Percentiles rank a stretch among this genome's conserved stretches.
Conservation (phyloP, 2,113 vertebrate genomes). For the Pleuronectes platessa region DNA sequence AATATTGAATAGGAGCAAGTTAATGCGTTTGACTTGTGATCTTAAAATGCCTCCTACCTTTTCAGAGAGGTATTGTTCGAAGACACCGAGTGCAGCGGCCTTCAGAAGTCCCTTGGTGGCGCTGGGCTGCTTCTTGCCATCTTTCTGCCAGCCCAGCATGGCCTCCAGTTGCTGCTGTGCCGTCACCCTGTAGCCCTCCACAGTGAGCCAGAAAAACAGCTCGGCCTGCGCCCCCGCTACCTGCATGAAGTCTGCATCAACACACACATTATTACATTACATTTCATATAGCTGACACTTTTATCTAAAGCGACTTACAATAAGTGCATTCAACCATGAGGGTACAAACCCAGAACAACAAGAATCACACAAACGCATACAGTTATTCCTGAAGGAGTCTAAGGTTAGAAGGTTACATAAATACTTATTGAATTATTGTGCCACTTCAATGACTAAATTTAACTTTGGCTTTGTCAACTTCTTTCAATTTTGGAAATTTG, state of each 20-base stretch:
- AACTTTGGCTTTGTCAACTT: too few species aligned
- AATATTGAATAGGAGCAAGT: too few species aligned
- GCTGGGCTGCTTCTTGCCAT: slow-evolving; percentile 91
- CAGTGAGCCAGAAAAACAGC: slow-evolving; percentile 99
- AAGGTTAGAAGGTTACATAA: too few species aligned
- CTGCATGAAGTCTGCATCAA: slow-evolving; percentile 95
- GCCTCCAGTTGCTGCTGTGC: slow-evolving; percentile 97
- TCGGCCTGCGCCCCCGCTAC: slow-evolving; percentile 95
- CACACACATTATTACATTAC: not conserved
- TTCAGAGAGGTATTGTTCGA: slow-evolving; percentile 97
- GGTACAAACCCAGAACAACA: too few species aligned
- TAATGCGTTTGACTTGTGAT: not conserved
- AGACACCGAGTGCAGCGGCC: slow-evolving; percentile 95
- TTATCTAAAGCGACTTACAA: too few species aligned
- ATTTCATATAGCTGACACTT: too few species aligned
- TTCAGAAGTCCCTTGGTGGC: slow-evolving; percentile 94
- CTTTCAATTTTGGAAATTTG: too few species aligned
- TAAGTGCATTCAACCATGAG: too few species aligned
- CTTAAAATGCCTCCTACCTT: slow-evolving; percentile 66
- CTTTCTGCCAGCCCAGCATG: slow-evolving; percentile 88
- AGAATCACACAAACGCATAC: not conserved
- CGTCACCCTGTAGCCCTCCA: slow-evolving; percentile 98
- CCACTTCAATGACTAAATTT: too few species aligned
- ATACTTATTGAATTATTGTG: too few species aligned
- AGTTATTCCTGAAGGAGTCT: not conserved